phyloP scores from a whole-genome alignment of 2,113 vertebrate genomes.

The Limnothrissa miodon region DNA sequence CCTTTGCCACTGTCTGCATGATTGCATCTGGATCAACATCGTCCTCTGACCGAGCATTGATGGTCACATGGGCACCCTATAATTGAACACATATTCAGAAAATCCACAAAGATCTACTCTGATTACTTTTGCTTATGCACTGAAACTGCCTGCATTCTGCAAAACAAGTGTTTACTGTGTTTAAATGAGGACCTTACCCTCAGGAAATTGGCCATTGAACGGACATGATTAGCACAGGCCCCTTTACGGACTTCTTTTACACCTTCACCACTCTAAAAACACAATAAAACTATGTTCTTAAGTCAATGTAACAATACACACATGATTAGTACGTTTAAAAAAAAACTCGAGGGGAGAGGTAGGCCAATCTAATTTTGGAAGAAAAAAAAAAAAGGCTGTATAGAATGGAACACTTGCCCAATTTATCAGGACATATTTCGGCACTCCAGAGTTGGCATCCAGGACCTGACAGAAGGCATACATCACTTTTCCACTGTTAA shows the following conservation, averaged over 20 bases:
- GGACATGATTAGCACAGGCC: conserved; percentile 86
- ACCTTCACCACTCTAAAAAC: conserved; percentile 67
- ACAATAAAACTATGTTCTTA: background rate
- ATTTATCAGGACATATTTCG: conserved; percentile 94
- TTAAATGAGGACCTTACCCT: conserved; percentile 70
- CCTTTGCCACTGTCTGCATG: conserved; percentile 86
- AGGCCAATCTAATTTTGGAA: background rate
- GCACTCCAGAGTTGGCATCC: conserved; percentile 87
- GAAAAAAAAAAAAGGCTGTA: background rate
- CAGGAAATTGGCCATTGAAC: conserved; percentile 82
- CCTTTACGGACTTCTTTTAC: conserved; percentile 83
- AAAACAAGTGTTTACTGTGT: background rate
- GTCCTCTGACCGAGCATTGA: conserved; percentile 88
- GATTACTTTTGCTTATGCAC: background rate
- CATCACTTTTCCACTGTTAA: conserved; percentile 96
- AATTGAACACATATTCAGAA: conserved; percentile 20
- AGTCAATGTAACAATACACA: background rate
- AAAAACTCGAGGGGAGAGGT: background rate
- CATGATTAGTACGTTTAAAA: background rate
- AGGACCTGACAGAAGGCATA: conserved; percentile 91
- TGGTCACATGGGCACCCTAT: conserved; percentile 90
- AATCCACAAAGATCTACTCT: background rate
- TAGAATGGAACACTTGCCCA: conserved; percentile 78
- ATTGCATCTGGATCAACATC: conserved; percentile 87
- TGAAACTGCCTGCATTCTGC: background rate